phyloP scores from a whole-genome alignment of 2,888 invertebrate species.

The Choristoneura rosaceana region DNA sequence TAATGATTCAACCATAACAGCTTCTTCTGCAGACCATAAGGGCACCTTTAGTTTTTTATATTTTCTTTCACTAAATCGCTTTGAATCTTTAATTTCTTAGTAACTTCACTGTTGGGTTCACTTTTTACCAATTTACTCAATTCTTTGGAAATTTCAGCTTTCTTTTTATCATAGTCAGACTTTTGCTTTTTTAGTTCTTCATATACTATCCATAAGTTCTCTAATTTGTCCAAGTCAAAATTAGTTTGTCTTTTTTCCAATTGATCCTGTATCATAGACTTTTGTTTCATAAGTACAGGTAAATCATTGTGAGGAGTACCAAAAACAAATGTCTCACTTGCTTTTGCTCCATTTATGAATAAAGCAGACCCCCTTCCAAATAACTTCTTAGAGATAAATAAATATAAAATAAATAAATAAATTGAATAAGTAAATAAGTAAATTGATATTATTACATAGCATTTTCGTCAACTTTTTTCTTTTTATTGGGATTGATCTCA shows the following conservation, averaged over 20 bases:
- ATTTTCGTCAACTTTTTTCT: slow-evolving; percentile 69
- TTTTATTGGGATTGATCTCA: slow-evolving; percentile 71
- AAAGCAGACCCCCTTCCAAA: slow-evolving; percentile 83
- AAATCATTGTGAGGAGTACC: slow-evolving; percentile 89
- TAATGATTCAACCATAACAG: slow-evolving; percentile 87
- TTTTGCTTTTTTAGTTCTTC: slow-evolving; percentile 82
- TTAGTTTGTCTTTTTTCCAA: slow-evolving; percentile 82
- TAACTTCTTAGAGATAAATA: slow-evolving; percentile 50
- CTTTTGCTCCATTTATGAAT: slow-evolving; percentile 89
- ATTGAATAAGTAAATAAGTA: no score
- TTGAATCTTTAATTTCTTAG: slow-evolving; percentile 84
- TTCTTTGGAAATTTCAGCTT: slow-evolving; percentile 75
- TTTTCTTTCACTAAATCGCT: slow-evolving; percentile 86
- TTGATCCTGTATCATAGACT: slow-evolving; percentile 80
- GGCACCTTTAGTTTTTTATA: slow-evolving; percentile 85
- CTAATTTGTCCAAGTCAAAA: slow-evolving; percentile 83
- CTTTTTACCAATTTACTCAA: slow-evolving; percentile 75
- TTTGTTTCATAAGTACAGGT: slow-evolving; percentile 81
- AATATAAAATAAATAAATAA: no score
- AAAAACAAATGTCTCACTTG: slow-evolving; percentile 88
- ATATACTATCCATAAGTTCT: slow-evolving; percentile 87
- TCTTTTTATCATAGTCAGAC: slow-evolving; percentile 79
- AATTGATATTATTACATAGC: slow-evolving; percentile 60
- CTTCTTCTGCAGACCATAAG: slow-evolving; percentile 91
- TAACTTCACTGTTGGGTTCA: slow-evolving; percentile 66